These are phyloP conservation scores for Reticulitermes speratus DNA, from an alignment of 1,140 invertebrate genomes.

Conservation along the genomic window DNA sequence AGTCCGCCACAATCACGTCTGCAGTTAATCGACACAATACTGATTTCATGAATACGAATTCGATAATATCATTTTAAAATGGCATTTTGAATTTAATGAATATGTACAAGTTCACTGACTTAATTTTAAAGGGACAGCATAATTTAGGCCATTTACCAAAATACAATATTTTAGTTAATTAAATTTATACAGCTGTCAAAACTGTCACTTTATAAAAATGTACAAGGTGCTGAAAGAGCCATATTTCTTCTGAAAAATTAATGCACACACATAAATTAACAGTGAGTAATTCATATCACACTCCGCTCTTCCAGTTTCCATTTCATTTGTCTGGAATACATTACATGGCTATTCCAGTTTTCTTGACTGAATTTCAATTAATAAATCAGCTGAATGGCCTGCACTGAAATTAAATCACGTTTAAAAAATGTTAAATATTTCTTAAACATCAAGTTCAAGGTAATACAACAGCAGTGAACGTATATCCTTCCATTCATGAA, in stretches of 20 bases:
- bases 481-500: no score
- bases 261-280: background rate
- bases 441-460: no score
- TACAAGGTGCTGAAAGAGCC: background rate
- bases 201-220: conserved; percentile 3
- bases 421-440: no score
- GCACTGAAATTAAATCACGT: no score
- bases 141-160: background rate
- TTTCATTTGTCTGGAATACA: no score
- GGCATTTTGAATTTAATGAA: background rate
- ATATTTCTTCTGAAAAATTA: background rate
- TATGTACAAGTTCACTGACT: background rate
- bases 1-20: background rate
- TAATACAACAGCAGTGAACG: no score
- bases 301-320: no score
- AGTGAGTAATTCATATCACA: no score
- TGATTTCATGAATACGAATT: background rate
- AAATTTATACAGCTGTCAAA: background rate
- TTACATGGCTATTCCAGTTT: no score
- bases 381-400: no score
- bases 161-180: background rate
- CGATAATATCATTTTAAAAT: background rate
- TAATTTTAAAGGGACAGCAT: background rate
- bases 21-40: background rate
- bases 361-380: no score